phyloP scores from a whole-genome alignment of 2,113 vertebrate species.

The Panurus biarmicus region DNA sequence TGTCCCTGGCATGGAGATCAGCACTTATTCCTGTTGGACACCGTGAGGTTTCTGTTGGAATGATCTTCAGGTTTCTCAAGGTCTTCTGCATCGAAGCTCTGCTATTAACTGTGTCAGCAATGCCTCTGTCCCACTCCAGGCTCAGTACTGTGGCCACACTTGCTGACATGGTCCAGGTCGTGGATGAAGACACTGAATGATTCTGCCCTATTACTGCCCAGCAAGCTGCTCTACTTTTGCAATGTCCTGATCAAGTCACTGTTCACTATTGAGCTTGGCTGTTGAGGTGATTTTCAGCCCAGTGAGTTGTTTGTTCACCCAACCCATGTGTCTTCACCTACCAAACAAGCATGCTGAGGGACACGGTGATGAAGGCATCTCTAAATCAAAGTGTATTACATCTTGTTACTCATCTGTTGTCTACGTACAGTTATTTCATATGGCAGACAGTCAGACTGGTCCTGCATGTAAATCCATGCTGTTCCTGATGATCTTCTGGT shows the following conservation, averaged over 20 bases:
- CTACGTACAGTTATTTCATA: neutral
- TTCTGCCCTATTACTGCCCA: neutral
- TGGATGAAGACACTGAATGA: neutral
- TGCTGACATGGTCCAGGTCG: neutral
- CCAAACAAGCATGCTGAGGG: neutral
- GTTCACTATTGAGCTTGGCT: neutral
- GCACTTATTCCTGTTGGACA: neutral
- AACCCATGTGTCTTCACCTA: neutral
- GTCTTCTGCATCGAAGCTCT: neutral
- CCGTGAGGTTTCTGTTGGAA: neutral
- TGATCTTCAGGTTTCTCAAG: neutral
- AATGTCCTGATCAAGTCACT: neutral
- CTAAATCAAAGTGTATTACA: neutral
- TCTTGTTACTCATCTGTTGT: neutral
- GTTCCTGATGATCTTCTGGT: neutral
- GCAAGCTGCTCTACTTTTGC: neutral
- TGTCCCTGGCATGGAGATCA: rapidly evolving
- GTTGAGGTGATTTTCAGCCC: neutral
- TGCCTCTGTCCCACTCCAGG: neutral
- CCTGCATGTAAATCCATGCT: neutral
- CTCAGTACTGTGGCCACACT: neutral
- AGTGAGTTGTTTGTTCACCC: neutral
- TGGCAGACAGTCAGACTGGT: neutral
- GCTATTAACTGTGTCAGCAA: neutral
- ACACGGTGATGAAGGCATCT: neutral